These are phyloP conservation scores for Nyctereutes procyonoides DNA, from an alignment of 2,113 vertebrate species.

Conservation along the genomic window DNA sequence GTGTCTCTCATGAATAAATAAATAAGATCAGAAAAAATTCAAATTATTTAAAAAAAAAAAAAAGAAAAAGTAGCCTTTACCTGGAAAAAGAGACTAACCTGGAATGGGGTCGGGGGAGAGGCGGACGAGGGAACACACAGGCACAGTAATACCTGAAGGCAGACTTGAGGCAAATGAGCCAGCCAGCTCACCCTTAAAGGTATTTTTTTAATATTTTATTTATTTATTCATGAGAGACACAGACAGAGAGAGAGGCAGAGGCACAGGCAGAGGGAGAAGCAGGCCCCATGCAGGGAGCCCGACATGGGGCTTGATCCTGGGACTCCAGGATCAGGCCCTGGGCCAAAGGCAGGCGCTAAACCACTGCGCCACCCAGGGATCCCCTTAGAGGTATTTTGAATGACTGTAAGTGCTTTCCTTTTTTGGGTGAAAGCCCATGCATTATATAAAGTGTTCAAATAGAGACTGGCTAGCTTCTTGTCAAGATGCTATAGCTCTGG, in stretches of 20 bases:
- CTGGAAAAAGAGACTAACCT: not conserved
- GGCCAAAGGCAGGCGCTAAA: too few species aligned
- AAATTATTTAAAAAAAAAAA: too few species aligned
- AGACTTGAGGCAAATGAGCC: not conserved
- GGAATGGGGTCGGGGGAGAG: not conserved
- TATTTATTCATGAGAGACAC: too few species aligned
- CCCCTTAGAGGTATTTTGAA: not conserved
- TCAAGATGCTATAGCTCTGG: not conserved
- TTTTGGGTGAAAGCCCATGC: not conserved
- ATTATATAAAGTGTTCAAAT: not conserved
- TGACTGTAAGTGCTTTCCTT: not conserved
- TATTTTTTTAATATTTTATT: too few species aligned
- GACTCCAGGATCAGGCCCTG: too few species aligned
- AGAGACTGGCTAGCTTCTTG: not conserved
- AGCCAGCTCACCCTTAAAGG: not conserved
- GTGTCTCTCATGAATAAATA: too few species aligned
- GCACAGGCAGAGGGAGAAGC: too few species aligned
- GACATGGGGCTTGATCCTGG: too few species aligned
- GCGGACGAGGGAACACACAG: fast-evolving
- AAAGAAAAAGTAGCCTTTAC: not conserved
- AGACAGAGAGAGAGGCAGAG: too few species aligned
- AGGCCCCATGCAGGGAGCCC: too few species aligned
- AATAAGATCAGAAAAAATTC: too few species aligned
- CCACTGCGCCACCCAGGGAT: too few species aligned
- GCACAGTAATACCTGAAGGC: fast-evolving